Evolutionary conservation across 92 coral and sea anemone genomes (phyloP), one percentile per base, ranked within the genome.

Genomic region (Chrysogorgia sp.): DNA sequence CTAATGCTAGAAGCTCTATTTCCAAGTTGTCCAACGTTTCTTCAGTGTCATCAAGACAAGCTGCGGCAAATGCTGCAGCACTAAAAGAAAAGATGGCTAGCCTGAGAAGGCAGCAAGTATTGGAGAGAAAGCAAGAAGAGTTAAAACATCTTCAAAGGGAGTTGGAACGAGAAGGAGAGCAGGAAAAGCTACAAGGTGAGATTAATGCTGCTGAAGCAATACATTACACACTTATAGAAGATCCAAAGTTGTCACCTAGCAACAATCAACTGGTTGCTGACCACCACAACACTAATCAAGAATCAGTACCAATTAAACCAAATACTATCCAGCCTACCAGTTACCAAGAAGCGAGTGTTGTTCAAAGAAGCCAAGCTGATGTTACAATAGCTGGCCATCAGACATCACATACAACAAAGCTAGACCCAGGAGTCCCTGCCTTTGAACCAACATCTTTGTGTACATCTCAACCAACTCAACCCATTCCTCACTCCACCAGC

Each of bases 131-230:
- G 33, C 37, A 34, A 48, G 80, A 79, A n/a, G n/a, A n/a, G n/a
- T n/a, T n/a, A n/a, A n/a, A n/a, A n/a, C n/a, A n/a, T n/a, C n/a
- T n/a, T n/a, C 79, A 66, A n/a, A 79, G 67, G 50, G 80, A 80
- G 32, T 41, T 80, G 30, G 84, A 80, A 53, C n/a, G 77, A 15
- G 14, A 34, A 40, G 40, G 58, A 37, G 82, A 76, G 23, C 76
- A 76, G 40, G 63, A 64, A 10, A 23, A 29, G n/a, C 0, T 49
- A 14, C 49, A 80, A 68, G 76, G 67, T 63, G 79, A 67, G 62
- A 49, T 64, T 34, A 43, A 40, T 40, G 76, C 76, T 40, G 76
- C 58, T n/a, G 76, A 40, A 68, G 76, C 24, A 4, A 23, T 43
- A 6, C 33, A 30, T 23, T 21, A 68, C 7, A 41, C 5, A 14